A percentile compares a stretch with the other conserved stretches of the same genome.
These are phyloP conservation scores for Stichopus horrens DNA, from an alignment of 53 echinoderm and acorn worm species.

Conservation along the genomic window DNA sequence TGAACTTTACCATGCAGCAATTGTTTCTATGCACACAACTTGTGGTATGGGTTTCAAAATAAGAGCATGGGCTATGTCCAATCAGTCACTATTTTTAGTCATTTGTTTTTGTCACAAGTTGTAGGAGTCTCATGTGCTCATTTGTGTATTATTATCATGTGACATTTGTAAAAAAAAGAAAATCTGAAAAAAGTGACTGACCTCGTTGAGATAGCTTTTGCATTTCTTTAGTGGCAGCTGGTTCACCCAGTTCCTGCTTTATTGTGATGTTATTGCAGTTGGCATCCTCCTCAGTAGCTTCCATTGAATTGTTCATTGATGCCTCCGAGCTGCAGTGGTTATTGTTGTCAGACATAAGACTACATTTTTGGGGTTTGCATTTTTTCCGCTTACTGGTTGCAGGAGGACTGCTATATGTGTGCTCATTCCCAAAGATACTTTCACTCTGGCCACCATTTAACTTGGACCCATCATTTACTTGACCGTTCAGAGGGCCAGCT, in stretches of 20 bases:
- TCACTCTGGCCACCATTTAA: not conserved
- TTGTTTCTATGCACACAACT: no score
- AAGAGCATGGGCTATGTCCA: no score
- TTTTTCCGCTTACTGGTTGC: not conserved
- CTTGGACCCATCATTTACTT: not conserved
- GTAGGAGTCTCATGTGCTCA: no score
- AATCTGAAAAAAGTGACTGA: not conserved
- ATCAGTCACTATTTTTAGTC: no score
- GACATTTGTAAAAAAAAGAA: no score
- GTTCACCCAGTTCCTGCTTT: not conserved
- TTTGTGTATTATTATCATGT: no score
- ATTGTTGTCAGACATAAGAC: not conserved
- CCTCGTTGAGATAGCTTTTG: not conserved
- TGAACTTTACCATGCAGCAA: no score
- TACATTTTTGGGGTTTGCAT: not conserved
- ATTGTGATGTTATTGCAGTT: not conserved
- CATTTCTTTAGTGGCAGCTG: not conserved
- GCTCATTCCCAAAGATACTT: not conserved
- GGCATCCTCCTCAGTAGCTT: not conserved
- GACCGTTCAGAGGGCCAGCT: not conserved
- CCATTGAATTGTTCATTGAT: not conserved
- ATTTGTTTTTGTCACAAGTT: no score
- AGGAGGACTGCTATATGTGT: conserved; percentile 17
- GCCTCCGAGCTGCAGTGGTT: not conserved
- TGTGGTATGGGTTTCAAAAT: no score